Base-by-base conservation (phyloP, 2,888 invertebrate genomes). In the Lepidocyrtinus sp. region DNA sequence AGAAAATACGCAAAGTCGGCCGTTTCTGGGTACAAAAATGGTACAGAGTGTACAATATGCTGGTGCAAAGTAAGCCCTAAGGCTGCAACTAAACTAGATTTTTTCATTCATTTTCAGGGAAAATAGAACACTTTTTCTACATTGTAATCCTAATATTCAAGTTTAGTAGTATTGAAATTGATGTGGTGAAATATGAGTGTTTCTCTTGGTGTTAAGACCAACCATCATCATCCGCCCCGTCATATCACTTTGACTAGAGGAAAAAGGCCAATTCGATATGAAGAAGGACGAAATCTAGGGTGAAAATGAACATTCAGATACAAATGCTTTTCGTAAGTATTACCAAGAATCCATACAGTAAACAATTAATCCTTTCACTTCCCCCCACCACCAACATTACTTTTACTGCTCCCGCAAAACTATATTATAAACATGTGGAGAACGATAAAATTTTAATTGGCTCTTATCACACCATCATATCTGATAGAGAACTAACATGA, bases 71-170 rank as follows among this genome's bases (percentile, higher is more conserved):
- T 36, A 50, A 36, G 71, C 77, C n/a, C 77, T 72, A 61, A 55
- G 67, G 77, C 65, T 61, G 46, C 46, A 67, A 67, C 71, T 77
- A 77, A 77, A 77, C 77, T 77, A 77, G 77, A 77, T 77, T 77
- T 76, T 77, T 77, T 59, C 22, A 24, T 75, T 36, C 75, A 62
- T 67, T 75, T 63, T 25, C 17, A 64, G 17, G 27, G 21, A 65
- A 77, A 77, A 72, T 77, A 61, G 77, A 77, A 61, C 77, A 77
- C 64, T 45, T 67, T 59, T 68, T 50, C 24, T 59, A 25, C 25
- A 50, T 70, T 36, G 61, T 55, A 46, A 59, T 59, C 70, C 55
- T 27, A 24, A 59, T 21, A 17, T 59, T 19, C 61, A 61, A 21
- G 27, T 26, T 61, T 27, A 70, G 25, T 59, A 70, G 50, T 27